Conservation (phyloP, 1,140 invertebrate genomes). For the Nasonia vitripennis region DNA sequence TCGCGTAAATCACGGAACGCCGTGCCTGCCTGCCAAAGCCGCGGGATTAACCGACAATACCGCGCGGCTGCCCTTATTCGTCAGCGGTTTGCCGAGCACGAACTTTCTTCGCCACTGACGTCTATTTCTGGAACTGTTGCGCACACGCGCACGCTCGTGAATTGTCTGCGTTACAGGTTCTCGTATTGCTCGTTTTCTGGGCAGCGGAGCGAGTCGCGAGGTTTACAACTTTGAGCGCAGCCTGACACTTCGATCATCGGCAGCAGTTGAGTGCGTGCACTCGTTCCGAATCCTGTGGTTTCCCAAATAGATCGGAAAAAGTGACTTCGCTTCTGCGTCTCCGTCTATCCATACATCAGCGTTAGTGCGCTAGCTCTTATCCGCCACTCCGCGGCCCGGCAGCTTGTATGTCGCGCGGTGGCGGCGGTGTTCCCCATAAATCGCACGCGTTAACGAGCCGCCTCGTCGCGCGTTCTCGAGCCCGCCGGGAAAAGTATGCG, state of each 20-base stretch:
- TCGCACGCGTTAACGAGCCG: slow-evolving; percentile 51
- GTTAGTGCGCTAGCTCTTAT: not conserved
- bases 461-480: slow-evolving; percentile 6
- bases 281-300: no score
- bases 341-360: not conserved
- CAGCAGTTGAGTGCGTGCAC: no score
- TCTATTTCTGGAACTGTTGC: slow-evolving; percentile 24
- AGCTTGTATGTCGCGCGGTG: not conserved
- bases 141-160: not conserved
- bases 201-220: no score
- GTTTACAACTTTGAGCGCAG: no score
- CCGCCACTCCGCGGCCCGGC: not conserved
- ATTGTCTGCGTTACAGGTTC: not conserved
- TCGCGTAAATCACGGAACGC: slow-evolving; percentile 21
- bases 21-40: slow-evolving; percentile 16
- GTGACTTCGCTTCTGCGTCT: not conserved
- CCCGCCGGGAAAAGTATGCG: slow-evolving; percentile 52
- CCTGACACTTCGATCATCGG: no score
- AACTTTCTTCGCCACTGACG: slow-evolving; percentile 6
- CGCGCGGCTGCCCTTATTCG: not conserved
- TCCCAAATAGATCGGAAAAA: not conserved
- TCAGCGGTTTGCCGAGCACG: not conserved
- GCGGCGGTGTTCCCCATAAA: slow-evolving; percentile 48
- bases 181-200: not conserved
- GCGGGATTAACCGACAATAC: slow-evolving; percentile 28